Base-by-base conservation (phyloP, 2,113 vertebrate species). In the Phylloscopus trochiloides region DNA sequence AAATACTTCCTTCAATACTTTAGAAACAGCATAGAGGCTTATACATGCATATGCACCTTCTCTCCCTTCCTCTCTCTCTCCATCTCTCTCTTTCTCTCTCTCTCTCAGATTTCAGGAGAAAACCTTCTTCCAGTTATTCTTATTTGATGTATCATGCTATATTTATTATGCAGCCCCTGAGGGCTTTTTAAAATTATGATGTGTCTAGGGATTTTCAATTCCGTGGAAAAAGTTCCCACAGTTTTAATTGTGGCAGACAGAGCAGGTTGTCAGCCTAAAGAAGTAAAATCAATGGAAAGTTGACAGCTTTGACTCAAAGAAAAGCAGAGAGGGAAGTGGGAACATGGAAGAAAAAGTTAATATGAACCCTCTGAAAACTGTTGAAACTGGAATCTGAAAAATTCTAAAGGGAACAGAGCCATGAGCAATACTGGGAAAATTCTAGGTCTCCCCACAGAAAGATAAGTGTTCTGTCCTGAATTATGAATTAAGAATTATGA, bases 131-230 rank as follows among this genome's bases (percentile, higher is more conserved):
- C 11, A 54, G 59, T 67, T 31, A 61, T 66, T 92, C 21, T 74
- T 75, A 25, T 55, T 92, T 91, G 34, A 63, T 74, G 19, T 8
- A 34, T 68, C 48, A 48, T 85, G 19, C 40, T 78, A 28, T 68
- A 86, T 92, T 89, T 92, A 65, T 59, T 65, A 50, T 17, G 6
- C 38, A 74, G 38, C 71, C 57, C 84, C 57, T 67, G 5, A n/a
- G 22, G 57, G 52, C 8, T 91, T 95, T 95, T 90, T 74, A 55
- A 81, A 91, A 91, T 72, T 8, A 34, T 50, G 89, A 79, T n/a
- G 9, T n/a, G 8, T 58, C 28, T 76, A 67, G 36, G 10, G n/a
- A 82, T 91, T 92, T 91, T 94, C 47, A 78, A 9, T 10, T 72
- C 29, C 38, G 17, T 50, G 10, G 31, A 13, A 59, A 31, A 94